Percentiles rank a stretch among this genome's conserved stretches.
phyloP scores from a whole-genome alignment of 1,140 invertebrate genomes.

The Elymnias hypermnestra region DNA sequence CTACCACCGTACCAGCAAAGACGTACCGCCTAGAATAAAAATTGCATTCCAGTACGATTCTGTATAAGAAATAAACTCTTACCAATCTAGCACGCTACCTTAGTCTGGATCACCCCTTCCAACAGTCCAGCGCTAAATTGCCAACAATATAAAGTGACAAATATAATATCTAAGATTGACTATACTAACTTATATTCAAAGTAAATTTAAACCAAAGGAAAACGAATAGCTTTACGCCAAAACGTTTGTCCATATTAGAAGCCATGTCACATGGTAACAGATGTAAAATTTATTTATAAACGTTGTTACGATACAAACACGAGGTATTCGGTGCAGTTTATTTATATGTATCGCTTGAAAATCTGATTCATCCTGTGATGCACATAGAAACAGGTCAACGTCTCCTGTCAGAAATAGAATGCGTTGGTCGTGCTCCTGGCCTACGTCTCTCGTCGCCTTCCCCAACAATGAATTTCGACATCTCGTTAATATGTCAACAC shows the following conservation, averaged over 20 bases:
- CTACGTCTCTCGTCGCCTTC: slow-evolving; percentile 52
- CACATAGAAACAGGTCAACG: slow-evolving; percentile 61
- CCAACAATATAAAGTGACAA: too few species aligned
- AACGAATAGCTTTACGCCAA: background rate
- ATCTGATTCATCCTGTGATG: slow-evolving; percentile 44
- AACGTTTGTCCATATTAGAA: background rate
- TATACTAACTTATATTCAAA: too few species aligned
- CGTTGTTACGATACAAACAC: slow-evolving; percentile 4
- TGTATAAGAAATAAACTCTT: too few species aligned
- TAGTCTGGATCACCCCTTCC: too few species aligned
- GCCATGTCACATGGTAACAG: background rate
- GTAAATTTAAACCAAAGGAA: background rate
- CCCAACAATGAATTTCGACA: slow-evolving; percentile 50
- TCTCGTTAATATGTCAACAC: slow-evolving; percentile 65
- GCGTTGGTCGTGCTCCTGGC: slow-evolving; percentile 41
- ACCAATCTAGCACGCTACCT: too few species aligned
- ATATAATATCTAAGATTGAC: too few species aligned
- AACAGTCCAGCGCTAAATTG: too few species aligned
- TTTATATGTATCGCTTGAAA: slow-evolving; percentile 12
- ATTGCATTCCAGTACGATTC: too few species aligned
- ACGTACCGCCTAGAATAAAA: too few species aligned
- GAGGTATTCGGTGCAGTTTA: slow-evolving; percentile 6
- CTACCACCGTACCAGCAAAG: too few species aligned
- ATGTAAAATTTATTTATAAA: slow-evolving; percentile 5
- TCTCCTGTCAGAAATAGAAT: slow-evolving; percentile 61